A percentile compares a stretch with the other conserved stretches of the same genome.
Evolutionary conservation across 2,888 invertebrate genomes (phyloP).

Genomic region (Bibio marci): DNA sequence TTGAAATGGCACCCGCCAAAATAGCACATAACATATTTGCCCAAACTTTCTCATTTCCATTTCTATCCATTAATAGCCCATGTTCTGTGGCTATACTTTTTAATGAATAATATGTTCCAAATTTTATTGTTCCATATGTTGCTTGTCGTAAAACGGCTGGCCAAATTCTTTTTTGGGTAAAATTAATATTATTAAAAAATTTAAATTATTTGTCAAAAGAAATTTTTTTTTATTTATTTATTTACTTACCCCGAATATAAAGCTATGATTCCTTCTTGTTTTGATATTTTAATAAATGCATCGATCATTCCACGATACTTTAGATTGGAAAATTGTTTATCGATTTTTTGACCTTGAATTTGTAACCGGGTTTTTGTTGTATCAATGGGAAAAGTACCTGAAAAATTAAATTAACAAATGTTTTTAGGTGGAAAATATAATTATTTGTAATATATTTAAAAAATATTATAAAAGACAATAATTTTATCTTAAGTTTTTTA

Average conservation of each 20-base stretch:
- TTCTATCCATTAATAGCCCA: conserved; percentile 26
- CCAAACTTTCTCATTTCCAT: conserved; percentile 36
- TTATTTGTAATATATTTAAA: too few relatives aligned
- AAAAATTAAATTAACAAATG: conserved; percentile 13
- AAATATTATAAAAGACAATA: conserved; percentile 5
- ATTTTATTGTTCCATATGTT: conserved; percentile 91
- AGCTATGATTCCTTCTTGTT: conserved; percentile 71
- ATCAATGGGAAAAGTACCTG: conserved; percentile 93
- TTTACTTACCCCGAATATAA: conserved; percentile 62
- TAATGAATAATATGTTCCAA: conserved; percentile 85
- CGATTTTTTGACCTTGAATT: conserved; percentile 80
- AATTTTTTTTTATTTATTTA: background rate
- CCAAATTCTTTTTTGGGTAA: conserved; percentile 48
- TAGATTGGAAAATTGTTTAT: conserved; percentile 51
- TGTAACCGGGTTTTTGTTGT: conserved; percentile 88
- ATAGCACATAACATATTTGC: conserved; percentile 65
- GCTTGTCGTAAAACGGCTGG: conserved; percentile 86
- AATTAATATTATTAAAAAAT: background rate
- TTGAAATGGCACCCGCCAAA: conserved; percentile 73
- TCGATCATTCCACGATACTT: conserved; percentile 85
- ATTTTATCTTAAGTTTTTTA: background rate
- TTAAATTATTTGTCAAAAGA: background rate
- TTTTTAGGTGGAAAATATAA: too few relatives aligned
- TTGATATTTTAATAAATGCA: conserved; percentile 70
- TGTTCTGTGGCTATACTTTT: conserved; percentile 50